These are phyloP conservation scores for Lophochroa leadbeateri DNA, from an alignment of 2,113 vertebrate genomes.

Conservation along the genomic window DNA sequence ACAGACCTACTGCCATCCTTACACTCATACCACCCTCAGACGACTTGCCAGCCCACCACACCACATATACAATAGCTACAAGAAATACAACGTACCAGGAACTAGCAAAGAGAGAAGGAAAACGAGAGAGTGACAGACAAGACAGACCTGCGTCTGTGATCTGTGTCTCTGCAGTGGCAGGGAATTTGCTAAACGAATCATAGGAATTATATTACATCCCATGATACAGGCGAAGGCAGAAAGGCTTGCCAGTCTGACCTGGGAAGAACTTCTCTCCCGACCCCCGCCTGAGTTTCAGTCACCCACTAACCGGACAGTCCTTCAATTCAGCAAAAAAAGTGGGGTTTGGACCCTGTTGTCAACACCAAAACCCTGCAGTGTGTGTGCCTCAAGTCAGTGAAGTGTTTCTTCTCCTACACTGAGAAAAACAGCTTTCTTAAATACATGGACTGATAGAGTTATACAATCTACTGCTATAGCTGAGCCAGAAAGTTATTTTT, in stretches of 20 bases:
- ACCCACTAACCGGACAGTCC: not conserved
- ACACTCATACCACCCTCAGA: not conserved
- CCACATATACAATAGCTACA: not conserved
- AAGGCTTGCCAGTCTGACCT: slow-evolving; percentile 52
- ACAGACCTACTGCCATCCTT: not conserved
- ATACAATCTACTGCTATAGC: not conserved
- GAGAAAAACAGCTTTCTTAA: not conserved
- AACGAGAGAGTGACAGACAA: not conserved
- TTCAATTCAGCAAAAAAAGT: not conserved
- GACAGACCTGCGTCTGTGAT: not conserved
- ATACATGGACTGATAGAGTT: not conserved
- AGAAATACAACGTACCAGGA: not conserved
- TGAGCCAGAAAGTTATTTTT: not conserved
- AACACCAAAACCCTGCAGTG: not conserved
- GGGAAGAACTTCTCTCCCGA: slow-evolving; percentile 1
- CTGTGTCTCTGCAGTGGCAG: not conserved
- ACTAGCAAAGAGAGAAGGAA: not conserved
- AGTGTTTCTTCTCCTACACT: not conserved
- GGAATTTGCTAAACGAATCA: slow-evolving; percentile 57
- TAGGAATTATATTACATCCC: slow-evolving; percentile 63
- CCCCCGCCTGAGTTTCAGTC: not conserved
- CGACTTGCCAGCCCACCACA: not conserved
- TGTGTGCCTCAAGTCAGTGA: not conserved
- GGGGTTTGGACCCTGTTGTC: not conserved
- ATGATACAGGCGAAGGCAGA: slow-evolving; percentile 47